Evolutionary conservation across 2,888 invertebrate genomes (phyloP).

Genomic region (Girardia tigrina): DNA sequence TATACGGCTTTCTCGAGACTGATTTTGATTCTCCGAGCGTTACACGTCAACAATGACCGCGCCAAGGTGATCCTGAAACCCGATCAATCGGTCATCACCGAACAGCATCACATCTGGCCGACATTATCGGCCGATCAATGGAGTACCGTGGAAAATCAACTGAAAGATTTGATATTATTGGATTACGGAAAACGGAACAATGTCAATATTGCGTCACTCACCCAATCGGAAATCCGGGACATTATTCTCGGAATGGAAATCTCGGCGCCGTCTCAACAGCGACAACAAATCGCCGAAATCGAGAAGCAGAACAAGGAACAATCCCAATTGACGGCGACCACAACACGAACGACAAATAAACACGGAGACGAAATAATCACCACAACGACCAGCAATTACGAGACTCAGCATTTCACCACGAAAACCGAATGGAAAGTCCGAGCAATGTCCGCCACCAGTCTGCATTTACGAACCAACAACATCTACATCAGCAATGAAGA

Average conservation of each 20-base stretch:
- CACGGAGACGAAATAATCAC: conserved; percentile 99
- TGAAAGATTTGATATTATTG: conserved; percentile 91
- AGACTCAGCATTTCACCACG: conserved; percentile 86
- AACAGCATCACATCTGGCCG: conserved; percentile 99
- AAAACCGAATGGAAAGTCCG: conserved; percentile 95
- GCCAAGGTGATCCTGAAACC: conserved; percentile 96
- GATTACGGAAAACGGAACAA: conserved; percentile 98
- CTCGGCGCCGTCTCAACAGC: conserved; percentile 90
- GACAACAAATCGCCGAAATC: conserved; percentile 98
- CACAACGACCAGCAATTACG: conserved; percentile 94
- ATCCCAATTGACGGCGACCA: conserved; percentile 84
- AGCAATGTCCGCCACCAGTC: conserved; percentile 90
- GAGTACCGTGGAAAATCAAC: conserved; percentile 91
- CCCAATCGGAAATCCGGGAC: conserved; percentile 96
- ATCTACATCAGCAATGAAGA: conserved; percentile 98
- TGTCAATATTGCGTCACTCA: conserved; percentile 93
- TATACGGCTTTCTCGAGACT: conserved; percentile 97
- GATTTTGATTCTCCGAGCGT: conserved; percentile 81
- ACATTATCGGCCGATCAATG: conserved; percentile 91
- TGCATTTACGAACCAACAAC: conserved; percentile 90
- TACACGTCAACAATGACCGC: conserved; percentile 95
- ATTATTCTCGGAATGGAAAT: conserved; percentile 99
- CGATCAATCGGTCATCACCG: conserved; percentile 94
- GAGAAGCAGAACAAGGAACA: conserved; percentile 99
- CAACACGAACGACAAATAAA: conserved; percentile 93